Evolutionary conservation across 2,888 invertebrate genomes (phyloP).

Genomic region (Deroplatys truncata): DNA sequence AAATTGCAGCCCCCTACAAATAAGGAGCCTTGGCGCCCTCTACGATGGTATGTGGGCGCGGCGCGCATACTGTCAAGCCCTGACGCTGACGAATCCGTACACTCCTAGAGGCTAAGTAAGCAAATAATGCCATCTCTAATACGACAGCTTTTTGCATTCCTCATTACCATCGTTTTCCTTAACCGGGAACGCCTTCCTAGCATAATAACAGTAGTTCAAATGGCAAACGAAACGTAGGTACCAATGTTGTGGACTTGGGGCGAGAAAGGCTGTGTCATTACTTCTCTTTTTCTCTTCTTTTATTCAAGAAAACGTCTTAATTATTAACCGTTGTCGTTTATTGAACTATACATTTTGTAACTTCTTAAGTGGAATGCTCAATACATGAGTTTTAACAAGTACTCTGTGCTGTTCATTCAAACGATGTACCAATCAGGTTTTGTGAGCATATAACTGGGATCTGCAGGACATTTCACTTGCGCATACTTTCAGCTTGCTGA

Average conservation of each 20-base stretch:
- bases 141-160: not conserved
- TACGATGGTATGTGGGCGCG: not conserved
- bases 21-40: not conserved
- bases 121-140: not conserved
- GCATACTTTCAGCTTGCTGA: no score
- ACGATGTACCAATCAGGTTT: no score
- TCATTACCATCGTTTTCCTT: not conserved
- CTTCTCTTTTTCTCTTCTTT: not conserved
- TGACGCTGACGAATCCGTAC: not conserved
- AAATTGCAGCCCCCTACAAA: not conserved
- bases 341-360: not conserved
- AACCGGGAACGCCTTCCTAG: not conserved
- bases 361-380: not conserved
- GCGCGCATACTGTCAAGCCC: not conserved
- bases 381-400: no score
- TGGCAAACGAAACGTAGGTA: not conserved
- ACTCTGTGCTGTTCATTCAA: no score
- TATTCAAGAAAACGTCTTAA: not conserved
- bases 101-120: not conserved
- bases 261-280: no score
- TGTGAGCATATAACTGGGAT: no score
- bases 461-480: no score
- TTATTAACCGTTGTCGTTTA: no score
- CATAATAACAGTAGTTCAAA: not conserved
- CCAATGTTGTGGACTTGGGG: not conserved